phyloP scores from a whole-genome alignment of 2,888 invertebrate species.

The Erebia epiphron region DNA sequence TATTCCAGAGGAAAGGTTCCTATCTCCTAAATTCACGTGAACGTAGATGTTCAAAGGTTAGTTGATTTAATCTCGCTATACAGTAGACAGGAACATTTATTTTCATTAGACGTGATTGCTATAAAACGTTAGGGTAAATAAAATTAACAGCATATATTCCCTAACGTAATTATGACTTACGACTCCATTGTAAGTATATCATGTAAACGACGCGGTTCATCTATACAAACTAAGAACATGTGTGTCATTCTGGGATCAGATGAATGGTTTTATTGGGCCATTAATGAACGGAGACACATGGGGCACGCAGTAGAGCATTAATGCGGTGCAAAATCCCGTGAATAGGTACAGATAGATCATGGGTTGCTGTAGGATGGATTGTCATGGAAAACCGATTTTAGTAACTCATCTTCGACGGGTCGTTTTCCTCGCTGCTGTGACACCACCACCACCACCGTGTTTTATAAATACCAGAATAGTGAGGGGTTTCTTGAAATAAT shows the following conservation, averaged over 20 bases:
- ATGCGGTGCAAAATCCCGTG: conserved; percentile 7
- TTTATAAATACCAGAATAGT: no score
- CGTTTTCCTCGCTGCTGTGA: no score
- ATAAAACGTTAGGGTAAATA: neutral
- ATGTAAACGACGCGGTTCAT: conserved; percentile 11
- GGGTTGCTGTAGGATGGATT: neutral
- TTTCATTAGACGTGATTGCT: neutral
- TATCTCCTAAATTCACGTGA: no score
- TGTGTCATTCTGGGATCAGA: conserved; percentile 23
- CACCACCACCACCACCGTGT: no score
- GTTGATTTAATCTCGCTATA: no score
- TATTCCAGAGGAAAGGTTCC: no score
- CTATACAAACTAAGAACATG: conserved; percentile 20
- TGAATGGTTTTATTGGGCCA: conserved; percentile 26
- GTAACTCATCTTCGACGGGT: neutral
- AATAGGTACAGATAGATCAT: conserved; percentile 2
- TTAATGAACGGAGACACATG: conserved; percentile 15
- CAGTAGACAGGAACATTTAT: no score
- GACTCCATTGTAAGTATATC: neutral
- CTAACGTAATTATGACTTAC: neutral
- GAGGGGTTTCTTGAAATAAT: no score
- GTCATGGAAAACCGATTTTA: neutral
- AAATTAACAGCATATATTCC: neutral
- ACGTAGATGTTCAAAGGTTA: no score
- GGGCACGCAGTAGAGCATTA: conserved; percentile 14